Base-by-base conservation (phyloP, 2,797 vertebrate genomes). In the Intellagama lesueurii region DNA sequence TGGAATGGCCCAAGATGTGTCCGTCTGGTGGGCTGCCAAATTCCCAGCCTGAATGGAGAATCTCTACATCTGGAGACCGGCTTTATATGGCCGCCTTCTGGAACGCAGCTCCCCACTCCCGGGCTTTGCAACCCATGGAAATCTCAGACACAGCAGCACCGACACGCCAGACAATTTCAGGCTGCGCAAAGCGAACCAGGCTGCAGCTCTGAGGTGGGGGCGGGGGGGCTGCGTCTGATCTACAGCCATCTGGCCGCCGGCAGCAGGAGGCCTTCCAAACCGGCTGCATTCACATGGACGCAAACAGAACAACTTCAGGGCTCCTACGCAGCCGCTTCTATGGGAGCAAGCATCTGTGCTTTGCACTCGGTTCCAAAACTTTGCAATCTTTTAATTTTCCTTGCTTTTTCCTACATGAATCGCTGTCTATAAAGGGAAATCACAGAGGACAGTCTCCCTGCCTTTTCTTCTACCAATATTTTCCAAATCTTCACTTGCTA, bases 41-140 rank as follows among this genome's bases (percentile, higher is more conserved):
- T 86, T 82, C 84, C 72, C 89, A 87, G 89, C 84, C 72, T 60
- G 69, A 30, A 12, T 75, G 47, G 35, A 73, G 75, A 87, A 80
- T 22, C 49, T 84, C 40, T 49, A 75, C 83, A 82, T 85, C 86
- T 88, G 85, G 86, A 86, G 90, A 64, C 69, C 2, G 83, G 30
- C 83, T 87, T 88, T 81, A 85, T 85, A 90, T 56, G 79, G 89
- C 89, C 5, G n/a, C 84, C 26, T 82, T 44, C 84, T 86, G 85
- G 85, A 82, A 77, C 70, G 2, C 12, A 0, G 32, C 24, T 81
- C 14, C 49, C 78, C 52, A 22, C 80, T 24, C n/a, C 79, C 16
- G 0, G 0, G 28, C 22, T 77, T 26, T 12, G 78, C 78, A 17
- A 76, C 14, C 75, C 28, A 16, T 24, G 70, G 32, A 82, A 77